Evolutionary conservation across 2,888 invertebrate species (phyloP).

Genomic region (Erannis defoliaria): DNA sequence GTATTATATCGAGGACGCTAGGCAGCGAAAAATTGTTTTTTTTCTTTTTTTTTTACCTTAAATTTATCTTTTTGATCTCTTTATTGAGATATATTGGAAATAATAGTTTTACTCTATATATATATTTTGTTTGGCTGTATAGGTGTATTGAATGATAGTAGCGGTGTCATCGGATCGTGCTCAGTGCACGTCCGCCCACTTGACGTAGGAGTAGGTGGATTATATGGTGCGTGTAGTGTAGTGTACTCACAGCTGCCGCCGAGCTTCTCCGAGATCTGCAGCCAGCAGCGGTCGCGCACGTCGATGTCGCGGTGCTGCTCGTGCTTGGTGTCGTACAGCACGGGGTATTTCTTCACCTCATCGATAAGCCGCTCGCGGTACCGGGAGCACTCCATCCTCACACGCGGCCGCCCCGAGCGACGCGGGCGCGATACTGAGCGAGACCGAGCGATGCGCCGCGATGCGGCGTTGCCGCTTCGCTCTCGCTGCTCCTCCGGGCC

Average conservation of each 20-base stretch:
- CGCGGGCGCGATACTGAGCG: slow-evolving; percentile 75
- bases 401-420: slow-evolving; percentile 54
- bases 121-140: too few relatives aligned
- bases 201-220: too few relatives aligned
- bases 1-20: too few relatives aligned
- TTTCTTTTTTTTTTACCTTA: too few relatives aligned
- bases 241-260: slow-evolving; percentile 71
- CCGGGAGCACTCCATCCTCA: slow-evolving; percentile 56
- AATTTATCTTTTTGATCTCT: too few relatives aligned
- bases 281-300: slow-evolving; percentile 78
- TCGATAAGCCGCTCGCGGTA: slow-evolving; percentile 76
- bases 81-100: too few relatives aligned
- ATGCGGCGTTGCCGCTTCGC: slow-evolving; percentile 10
- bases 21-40: too few relatives aligned
- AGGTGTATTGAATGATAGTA: too few relatives aligned
- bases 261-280: slow-evolving; percentile 73
- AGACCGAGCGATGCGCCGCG: slow-evolving; percentile 59
- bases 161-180: too few relatives aligned
- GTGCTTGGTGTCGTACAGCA: slow-evolving; percentile 77
- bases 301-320: slow-evolving; percentile 79
- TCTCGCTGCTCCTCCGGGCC: slow-evolving; percentile 1
- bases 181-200: too few relatives aligned
- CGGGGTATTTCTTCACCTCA: slow-evolving; percentile 77
- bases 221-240: not conserved
- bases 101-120: too few relatives aligned